These are phyloP conservation scores for Latheticus oryzae DNA, from an alignment of 2,888 invertebrate genomes.

Conservation along the genomic window DNA sequence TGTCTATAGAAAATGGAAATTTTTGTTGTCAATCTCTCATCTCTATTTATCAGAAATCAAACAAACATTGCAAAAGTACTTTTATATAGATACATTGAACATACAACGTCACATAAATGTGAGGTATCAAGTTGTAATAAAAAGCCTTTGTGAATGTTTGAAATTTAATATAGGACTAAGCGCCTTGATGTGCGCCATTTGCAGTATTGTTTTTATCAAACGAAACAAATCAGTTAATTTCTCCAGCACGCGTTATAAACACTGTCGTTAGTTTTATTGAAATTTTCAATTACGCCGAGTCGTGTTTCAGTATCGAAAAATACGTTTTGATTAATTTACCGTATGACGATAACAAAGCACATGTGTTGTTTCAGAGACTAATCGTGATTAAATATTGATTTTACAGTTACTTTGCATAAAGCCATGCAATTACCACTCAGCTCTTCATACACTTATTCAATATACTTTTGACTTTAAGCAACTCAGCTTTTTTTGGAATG, in stretches of 20 bases:
- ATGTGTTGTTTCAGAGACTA: constrained; percentile 58
- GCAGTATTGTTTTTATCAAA: constrained; percentile 29
- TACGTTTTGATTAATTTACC: constrained; percentile 62
- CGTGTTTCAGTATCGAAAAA: constrained; percentile 60
- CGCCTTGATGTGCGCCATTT: constrained; percentile 21
- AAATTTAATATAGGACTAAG: background rate
- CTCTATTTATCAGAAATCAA: too few relatives aligned
- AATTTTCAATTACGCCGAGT: constrained; percentile 61
- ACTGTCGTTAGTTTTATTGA: constrained; percentile 60
- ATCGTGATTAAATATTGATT: constrained; percentile 63
- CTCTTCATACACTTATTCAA: constrained; percentile 30
- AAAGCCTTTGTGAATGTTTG: too few relatives aligned
- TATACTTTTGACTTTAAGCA: constrained; percentile 4
- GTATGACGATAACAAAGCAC: constrained; percentile 58
- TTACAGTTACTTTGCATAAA: constrained; percentile 57
- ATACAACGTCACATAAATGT: too few relatives aligned
- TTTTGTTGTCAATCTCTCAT: too few relatives aligned
- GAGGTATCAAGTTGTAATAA: too few relatives aligned
- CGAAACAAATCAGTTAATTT: constrained; percentile 36
- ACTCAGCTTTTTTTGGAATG: too few relatives aligned
- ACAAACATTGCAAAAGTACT: too few relatives aligned
- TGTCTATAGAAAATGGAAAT: too few relatives aligned
- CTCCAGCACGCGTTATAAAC: constrained; percentile 52
- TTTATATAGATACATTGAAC: too few relatives aligned
- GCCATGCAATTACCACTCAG: constrained; percentile 30